Conservation (phyloP, 1,140 invertebrate species). For the Sesamia nonagrioides region DNA sequence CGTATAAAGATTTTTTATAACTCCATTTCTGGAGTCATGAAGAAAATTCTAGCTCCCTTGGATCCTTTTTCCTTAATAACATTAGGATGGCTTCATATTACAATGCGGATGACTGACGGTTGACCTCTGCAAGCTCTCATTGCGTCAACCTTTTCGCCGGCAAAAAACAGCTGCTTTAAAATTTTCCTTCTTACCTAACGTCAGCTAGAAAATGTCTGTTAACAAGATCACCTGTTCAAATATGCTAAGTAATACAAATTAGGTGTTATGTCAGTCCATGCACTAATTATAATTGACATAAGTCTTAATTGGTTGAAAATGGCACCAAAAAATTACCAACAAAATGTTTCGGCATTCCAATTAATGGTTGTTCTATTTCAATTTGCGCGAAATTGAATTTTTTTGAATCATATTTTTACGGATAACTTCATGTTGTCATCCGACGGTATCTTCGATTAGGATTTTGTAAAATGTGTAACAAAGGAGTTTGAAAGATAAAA, state of each 20-base stretch:
- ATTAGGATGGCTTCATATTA: not conserved
- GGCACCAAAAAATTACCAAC: not conserved
- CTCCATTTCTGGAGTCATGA: not conserved
- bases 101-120: not conserved
- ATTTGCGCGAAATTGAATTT: not conserved
- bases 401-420: conserved; percentile 7
- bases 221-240: not conserved
- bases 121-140: conserved; percentile 23
- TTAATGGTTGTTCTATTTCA: no score
- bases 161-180: conserved; percentile 9
- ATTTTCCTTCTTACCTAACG: not conserved
- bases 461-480: not conserved
- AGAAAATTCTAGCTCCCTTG: not conserved
- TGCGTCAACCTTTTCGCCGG: conserved; percentile 9
- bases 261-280: not conserved
- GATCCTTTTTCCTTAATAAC: not conserved
- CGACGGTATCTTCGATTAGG: not conserved
- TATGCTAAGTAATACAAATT: not conserved
- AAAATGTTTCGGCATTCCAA: not conserved
- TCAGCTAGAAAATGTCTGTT: not conserved
- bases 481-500: not conserved
- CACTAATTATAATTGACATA: not conserved
- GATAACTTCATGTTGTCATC: conserved; percentile 14
- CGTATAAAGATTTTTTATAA: no score
- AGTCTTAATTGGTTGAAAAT: not conserved